A percentile compares a stretch with the other conserved stretches of the same genome.
These are phyloP conservation scores for Antechinus flavipes DNA, from an alignment of 2,113 vertebrate genomes.

Conservation along the genomic window DNA sequence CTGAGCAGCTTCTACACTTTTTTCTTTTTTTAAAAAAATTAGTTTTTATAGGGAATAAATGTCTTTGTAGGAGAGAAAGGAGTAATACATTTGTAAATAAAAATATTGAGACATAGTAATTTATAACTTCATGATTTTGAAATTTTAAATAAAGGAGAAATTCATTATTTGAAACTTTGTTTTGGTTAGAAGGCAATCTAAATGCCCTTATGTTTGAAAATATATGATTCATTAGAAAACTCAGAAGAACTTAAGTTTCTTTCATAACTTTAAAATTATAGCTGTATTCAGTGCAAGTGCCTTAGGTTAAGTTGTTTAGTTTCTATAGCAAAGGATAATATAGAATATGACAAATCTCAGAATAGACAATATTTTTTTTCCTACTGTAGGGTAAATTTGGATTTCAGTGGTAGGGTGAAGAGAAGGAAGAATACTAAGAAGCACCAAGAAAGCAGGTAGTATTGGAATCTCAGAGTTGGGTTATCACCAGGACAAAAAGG, in stretches of 20 bases:
- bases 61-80: no score
- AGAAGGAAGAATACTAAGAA: not conserved
- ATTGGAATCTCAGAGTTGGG: not conserved
- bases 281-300: not conserved
- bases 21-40: no score
- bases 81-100: no score
- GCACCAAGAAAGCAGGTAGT: not conserved
- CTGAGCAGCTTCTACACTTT: no score
- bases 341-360: not conserved
- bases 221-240: not conserved
- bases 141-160: conserved; percentile 51
- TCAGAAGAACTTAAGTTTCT: not conserved
- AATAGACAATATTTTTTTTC: not conserved
- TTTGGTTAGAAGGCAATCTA: conserved; percentile 40
- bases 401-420: rapidly evolving
- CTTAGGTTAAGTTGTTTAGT: not conserved
- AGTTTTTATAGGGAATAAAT: no score
- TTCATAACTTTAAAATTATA: not conserved
- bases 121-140: conserved; percentile 40
- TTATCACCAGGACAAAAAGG: not conserved
- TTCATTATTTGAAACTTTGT: conserved; percentile 58
- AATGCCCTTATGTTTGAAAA: conserved; percentile 22
- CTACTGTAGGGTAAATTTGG: no score
- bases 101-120: no score
- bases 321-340: not conserved